phyloP scores from a whole-genome alignment of 2,888 invertebrate genomes.

The Acronicta psi region DNA sequence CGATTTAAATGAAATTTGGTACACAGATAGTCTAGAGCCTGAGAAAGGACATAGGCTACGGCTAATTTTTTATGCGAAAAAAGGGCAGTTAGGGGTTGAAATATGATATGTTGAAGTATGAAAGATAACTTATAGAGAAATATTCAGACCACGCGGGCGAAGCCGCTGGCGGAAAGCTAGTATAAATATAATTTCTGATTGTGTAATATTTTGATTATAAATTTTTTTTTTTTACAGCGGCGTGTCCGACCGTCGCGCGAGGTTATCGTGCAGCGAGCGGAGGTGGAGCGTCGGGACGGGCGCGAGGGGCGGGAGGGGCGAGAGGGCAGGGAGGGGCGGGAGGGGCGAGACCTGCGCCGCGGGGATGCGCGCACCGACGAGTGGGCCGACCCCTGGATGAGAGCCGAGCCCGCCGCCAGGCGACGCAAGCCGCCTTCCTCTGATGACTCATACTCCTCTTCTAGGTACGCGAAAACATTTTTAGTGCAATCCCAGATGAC shows the following conservation, averaged over 20 bases:
- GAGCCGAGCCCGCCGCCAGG: conserved; percentile 87
- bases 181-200: background rate
- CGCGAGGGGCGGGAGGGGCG: conserved; percentile 87
- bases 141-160: too few relatives aligned
- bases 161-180: too few relatives aligned
- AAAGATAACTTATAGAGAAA: too few relatives aligned
- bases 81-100: too few relatives aligned
- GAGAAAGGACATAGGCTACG: too few relatives aligned
- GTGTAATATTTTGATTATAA: too few relatives aligned
- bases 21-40: too few relatives aligned
- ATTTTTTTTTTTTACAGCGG: conserved; percentile 64
- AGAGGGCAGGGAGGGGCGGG: conserved; percentile 58
- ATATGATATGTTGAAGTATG: too few relatives aligned
- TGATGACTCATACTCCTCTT: conserved; percentile 84
- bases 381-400: conserved; percentile 98
- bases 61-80: too few relatives aligned
- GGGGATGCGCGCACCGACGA: conserved; percentile 92
- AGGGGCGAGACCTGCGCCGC: conserved; percentile 78
- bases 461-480: conserved; percentile 73
- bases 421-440: conserved; percentile 80
- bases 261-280: conserved; percentile 93
- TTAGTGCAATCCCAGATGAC: background rate
- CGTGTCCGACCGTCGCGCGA: conserved; percentile 89
- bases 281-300: conserved; percentile 72
- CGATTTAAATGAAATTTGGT: too few relatives aligned